Conservation (phyloP, 1,140 invertebrate genomes). For the Helicorthomorpha holstii region DNA sequence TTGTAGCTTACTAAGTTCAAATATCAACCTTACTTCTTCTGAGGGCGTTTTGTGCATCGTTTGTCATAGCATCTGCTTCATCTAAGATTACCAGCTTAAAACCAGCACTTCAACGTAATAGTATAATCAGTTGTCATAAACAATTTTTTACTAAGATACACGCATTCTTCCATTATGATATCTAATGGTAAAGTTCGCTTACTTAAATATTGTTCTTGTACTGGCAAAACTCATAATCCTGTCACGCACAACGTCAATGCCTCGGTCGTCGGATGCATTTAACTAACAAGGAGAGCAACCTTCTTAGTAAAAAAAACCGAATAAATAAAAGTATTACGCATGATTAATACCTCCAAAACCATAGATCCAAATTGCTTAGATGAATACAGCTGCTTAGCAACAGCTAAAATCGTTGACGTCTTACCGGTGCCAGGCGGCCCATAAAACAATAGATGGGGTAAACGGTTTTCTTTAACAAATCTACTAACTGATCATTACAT, state of each 20-base stretch:
- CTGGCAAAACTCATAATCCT: conserved; percentile 96
- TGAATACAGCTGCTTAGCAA: conserved; percentile 81
- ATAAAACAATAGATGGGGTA: conserved; percentile 95
- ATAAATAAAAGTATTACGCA: too few species aligned
- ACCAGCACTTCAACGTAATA: conserved; percentile 34
- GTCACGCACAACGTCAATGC: conserved; percentile 88
- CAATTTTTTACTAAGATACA: background rate
- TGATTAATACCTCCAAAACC: conserved; percentile 37
- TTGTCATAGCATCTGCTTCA: conserved; percentile 99
- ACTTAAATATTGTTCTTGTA: conserved; percentile 86
- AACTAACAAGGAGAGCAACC: conserved; percentile 37
- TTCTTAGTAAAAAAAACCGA: background rate
- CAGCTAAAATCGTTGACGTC: conserved; percentile 94
- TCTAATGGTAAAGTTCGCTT: conserved; percentile 9
- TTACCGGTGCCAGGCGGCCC: conserved; percentile 98
- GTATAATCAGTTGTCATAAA: background rate
- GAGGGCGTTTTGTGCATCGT: conserved; percentile 97
- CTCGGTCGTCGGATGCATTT: conserved; percentile 98
- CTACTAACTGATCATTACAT: conserved; percentile 55
- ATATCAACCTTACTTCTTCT: conserved; percentile 58
- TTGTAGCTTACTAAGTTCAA: background rate
- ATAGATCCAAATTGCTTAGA: conserved; percentile 71
- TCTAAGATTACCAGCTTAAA: conserved; percentile 96
- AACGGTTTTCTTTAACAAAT: conserved; percentile 77
- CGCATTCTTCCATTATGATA: background rate